phyloP scores from a whole-genome alignment of 2,113 vertebrate species.

The Solenodon paradoxus region DNA sequence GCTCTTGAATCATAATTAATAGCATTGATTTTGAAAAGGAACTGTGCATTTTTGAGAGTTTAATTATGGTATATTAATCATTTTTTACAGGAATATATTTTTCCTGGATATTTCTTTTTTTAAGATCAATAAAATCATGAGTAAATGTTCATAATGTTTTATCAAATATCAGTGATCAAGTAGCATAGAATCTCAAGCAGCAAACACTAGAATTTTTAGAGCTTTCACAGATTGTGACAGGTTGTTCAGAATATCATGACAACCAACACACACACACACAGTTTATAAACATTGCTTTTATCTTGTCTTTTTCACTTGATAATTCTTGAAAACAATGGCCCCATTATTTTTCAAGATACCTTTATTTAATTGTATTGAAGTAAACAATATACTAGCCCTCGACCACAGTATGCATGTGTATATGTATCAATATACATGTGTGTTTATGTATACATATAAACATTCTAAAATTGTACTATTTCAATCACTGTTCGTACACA shows the following conservation, averaged over 20 bases:
- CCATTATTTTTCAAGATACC: neutral
- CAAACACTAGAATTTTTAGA: too few species aligned
- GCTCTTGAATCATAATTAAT: neutral
- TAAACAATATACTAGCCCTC: neutral
- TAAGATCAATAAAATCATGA: neutral
- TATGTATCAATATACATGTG: too few species aligned
- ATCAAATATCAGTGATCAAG: neutral
- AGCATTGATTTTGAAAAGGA: neutral
- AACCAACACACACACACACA: neutral
- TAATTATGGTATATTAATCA: neutral
- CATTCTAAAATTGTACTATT: neutral
- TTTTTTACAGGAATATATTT: neutral
- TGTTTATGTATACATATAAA: too few species aligned
- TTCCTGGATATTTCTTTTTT: neutral
- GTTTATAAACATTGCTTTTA: neutral
- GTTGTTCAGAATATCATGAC: neutral
- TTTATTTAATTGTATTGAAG: neutral
- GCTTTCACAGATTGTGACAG: neutral
- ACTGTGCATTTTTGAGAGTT: neutral
- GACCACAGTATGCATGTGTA: too few species aligned
- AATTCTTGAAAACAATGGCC: neutral
- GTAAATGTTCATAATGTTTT: neutral
- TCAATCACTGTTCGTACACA: neutral
- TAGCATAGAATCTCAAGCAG: too few species aligned
- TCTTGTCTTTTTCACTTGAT: neutral